Conservation (phyloP, 2,797 vertebrate genomes). For the Carduelis carduelis region DNA sequence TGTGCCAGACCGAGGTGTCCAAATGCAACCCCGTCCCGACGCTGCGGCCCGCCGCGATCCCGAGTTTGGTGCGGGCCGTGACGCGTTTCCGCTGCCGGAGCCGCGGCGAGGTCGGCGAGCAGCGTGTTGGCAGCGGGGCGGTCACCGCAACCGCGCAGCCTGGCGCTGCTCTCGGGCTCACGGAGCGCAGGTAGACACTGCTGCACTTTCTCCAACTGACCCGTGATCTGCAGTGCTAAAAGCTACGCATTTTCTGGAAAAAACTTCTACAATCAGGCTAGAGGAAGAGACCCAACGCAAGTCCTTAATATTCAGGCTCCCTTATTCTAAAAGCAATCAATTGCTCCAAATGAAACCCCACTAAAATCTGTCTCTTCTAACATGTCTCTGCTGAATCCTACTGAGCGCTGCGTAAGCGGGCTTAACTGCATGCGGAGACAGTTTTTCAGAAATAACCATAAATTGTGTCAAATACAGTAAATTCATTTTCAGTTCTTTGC, state of each 20-base stretch:
- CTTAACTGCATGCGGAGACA: accelerated
- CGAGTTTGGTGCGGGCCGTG: background rate
- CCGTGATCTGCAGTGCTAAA: accelerated
- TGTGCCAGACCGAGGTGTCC: background rate
- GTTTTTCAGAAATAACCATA: background rate
- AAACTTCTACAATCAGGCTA: background rate
- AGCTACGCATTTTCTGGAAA: background rate
- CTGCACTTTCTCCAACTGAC: accelerated
- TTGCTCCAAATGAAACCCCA: background rate
- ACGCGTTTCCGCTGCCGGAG: background rate
- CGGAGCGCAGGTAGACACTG: accelerated
- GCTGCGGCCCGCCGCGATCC: background rate
- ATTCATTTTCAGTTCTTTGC: background rate
- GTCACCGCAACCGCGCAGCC: accelerated
- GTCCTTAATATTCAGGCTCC: background rate
- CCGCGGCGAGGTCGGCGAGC: background rate
- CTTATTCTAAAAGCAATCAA: background rate
- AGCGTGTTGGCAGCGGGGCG: accelerated
- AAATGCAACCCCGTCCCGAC: background rate
- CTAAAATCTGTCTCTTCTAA: background rate
- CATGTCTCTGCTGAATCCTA: background rate
- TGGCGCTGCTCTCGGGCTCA: accelerated
- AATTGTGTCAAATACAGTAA: background rate
- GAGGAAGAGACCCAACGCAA: background rate
- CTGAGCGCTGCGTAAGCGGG: accelerated